Percentiles rank a stretch among this genome's conserved stretches.
Conservation (phyloP, 1,140 invertebrate genomes). For the Aculops lycopersici region DNA sequence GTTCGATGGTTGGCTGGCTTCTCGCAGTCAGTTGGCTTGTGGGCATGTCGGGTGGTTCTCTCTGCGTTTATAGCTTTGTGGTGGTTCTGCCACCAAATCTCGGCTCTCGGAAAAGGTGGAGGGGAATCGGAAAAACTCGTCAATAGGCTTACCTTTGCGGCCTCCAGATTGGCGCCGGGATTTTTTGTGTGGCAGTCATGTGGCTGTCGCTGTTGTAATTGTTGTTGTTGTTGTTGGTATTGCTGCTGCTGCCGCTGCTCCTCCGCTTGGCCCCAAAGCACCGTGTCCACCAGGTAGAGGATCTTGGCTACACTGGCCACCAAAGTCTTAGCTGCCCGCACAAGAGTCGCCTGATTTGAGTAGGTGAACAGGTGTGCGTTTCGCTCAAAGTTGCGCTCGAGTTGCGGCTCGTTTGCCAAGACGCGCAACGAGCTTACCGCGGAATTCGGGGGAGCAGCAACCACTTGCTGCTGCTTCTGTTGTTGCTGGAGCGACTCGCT, state of each 20-base stretch:
- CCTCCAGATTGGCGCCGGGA: no score
- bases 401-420: not conserved
- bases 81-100: no score
- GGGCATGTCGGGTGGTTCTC: no score
- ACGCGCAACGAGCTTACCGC: not conserved
- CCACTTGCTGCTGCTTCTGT: not conserved
- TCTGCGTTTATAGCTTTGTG: no score
- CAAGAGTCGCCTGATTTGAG: conserved; percentile 21
- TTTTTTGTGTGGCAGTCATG: no score
- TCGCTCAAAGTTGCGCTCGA: not conserved
- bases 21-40: no score
- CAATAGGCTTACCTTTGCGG: no score
- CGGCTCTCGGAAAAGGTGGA: no score
- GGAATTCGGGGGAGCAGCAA: no score
- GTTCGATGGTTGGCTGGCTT: no score
- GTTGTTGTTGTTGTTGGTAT: no score
- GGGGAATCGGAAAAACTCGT: no score
- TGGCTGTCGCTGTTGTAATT: not conserved
- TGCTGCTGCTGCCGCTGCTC: conserved; percentile 56
- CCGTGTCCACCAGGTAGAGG: conserved; percentile 84
- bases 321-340: conserved; percentile 61
- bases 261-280: conserved; percentile 90
- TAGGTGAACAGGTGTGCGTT: conserved; percentile 6
- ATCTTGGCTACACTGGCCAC: conserved; percentile 79
- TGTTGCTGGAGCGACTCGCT: conserved; percentile 22